Base-by-base conservation (phyloP, 2,888 invertebrate genomes). In the Gerris lacustris region DNA sequence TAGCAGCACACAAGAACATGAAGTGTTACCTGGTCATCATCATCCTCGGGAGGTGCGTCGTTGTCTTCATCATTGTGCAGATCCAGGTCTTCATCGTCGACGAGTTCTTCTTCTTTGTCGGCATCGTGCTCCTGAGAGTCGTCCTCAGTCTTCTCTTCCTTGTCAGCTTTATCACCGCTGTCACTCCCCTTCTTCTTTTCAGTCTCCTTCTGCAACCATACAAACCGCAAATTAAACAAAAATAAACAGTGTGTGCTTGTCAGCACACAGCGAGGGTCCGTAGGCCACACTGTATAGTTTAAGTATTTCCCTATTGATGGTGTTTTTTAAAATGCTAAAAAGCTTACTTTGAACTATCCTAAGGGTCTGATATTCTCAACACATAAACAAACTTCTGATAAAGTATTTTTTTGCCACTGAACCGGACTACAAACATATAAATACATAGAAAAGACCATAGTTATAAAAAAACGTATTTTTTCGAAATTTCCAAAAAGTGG, bases 21-120 rank as follows among this genome's bases (percentile, higher is more conserved):
- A 1, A 31, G 31, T 31, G 80, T 80, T n/a, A 76, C 75, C 73
- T 47, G 78, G 18, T 75, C 74, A 11, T 75, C 71, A 74, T 74
- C 66, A 75, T 77, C 44, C 0, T 31, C 70, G 6, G 69, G 66
- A 31, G 71, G 64, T 45, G 63, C 69, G 7, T 45, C 44, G 66
- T 45, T 71, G 7, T 17, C 69, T 15, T 71, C 71, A 62, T 66
- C 66, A 47, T 44, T 45, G 62, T 62, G 62, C 15, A n/a, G n/a
- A 62, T 62, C n/a, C 2, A n/a, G 2, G 2, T 72, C 75, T 4
- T 76, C 77, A 45, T 75, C 74, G 67, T 78, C 78, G 5, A 77
- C 77, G 9, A 75, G 76, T 44, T 79, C 79, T 44, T 76, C 74
- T 47, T 76, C 76, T 15, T 71, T 72, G 6, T 72, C 70, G 15